These are phyloP conservation scores for Poecile atricapillus DNA, from an alignment of 2,113 vertebrate genomes.

Conservation along the genomic window DNA sequence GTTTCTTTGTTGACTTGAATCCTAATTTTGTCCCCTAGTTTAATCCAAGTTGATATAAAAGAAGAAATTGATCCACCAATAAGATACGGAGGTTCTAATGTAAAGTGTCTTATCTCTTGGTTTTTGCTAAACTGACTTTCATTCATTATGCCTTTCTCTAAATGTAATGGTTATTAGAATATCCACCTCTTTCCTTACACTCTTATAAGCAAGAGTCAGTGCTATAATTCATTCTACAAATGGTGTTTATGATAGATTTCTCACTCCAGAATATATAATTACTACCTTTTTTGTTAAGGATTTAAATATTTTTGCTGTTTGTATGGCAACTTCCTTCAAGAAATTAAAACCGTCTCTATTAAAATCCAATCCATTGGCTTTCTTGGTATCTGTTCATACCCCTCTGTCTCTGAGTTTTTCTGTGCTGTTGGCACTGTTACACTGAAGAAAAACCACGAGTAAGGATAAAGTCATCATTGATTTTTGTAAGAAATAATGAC, in stretches of 20 bases:
- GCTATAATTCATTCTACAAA: not conserved
- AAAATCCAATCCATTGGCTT: not conserved
- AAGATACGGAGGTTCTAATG: not conserved
- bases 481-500: not conserved
- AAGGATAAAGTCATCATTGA: not conserved
- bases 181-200: not conserved
- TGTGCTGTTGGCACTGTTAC: not conserved
- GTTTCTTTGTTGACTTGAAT: conserved; percentile 9
- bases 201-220: not conserved
- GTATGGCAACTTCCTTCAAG: not conserved
- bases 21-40: not conserved
- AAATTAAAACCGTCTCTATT: not conserved
- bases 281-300: not conserved
- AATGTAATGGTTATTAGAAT: not conserved
- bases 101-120: not conserved
- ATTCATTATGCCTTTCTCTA: not conserved
- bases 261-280: not conserved
- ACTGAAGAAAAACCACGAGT: not conserved
- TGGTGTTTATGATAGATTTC: not conserved
- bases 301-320: not conserved
- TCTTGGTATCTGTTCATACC: not conserved
- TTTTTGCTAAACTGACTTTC: not conserved
- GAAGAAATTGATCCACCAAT: not conserved
- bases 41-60: not conserved
- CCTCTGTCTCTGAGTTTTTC: not conserved